Base-by-base conservation (phyloP, 2,797 vertebrate species). In the Enteromius paludinosus region DNA sequence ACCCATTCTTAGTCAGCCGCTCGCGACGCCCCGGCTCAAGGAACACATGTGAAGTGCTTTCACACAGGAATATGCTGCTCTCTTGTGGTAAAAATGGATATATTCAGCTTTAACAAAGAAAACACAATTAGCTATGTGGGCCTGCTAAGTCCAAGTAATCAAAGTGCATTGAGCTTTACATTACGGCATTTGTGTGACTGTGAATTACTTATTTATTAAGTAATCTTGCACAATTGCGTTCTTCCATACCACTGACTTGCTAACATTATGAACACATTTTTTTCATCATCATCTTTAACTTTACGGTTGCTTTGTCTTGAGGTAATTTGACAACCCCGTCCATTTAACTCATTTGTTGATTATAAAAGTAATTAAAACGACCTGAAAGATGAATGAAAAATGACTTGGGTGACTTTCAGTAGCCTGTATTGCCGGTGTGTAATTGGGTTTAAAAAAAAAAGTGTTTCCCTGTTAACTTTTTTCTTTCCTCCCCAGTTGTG, bases 11-110 rank as follows among this genome's bases (percentile, higher is more conserved):
- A 15, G 12, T 38, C 47, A 1, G 4, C 28, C 28, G 28, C 28
- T 30, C 28, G 28, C 1, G 28, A 30, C 28, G 28, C 8, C 41
- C 68, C 43, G 20, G 4, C 23, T 20, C 23, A 17, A 17, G 14
- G 20, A 28, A 4, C 1, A 18, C 28, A 30, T 61, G 28, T 8
- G 1, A n/a, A 25, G 41, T 14, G 28, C 20, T 43, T 52, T 52
- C 15, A 15, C 15, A 6, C 45, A 77, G 49, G 59, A 56, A 30
- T 47, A 59, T 86, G 85, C 85, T 86, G 74, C 81, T 38, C 85
- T 86, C 85, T 88, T 76, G 86, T 88, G 87, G 52, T 64, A 35
- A 10, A 9, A 3, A 33, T 9, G 15, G 3, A 47, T 7, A 10
- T 6, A 45, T 38, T 54, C 61, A 64, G 9, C 15, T 28, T 28